Base-by-base conservation (phyloP, 2,888 invertebrate species). In the Coenonympha arcania region DNA sequence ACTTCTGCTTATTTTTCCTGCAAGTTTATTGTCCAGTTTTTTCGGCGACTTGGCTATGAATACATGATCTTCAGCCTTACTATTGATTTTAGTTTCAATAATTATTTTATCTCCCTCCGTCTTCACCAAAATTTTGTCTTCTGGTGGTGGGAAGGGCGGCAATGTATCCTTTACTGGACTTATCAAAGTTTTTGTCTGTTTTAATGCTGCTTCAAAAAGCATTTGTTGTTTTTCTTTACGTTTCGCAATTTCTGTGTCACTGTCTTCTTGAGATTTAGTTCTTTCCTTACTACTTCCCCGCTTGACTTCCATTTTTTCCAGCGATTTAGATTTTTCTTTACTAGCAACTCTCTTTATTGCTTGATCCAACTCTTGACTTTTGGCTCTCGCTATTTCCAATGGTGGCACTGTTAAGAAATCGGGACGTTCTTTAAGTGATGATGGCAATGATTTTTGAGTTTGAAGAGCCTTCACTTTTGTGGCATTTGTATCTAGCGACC, bases 1-100 rank as follows among this genome's bases (percentile, higher is more conserved):
- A 63, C 90, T 90, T 50, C 89, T 86, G 64, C 90, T 90, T 5
- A 83, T 79, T 66, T 89, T 89, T 36, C 88, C 88, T 11, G 76
- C 77, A 41, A 89, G 60, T 52, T 89, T 89, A 46, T 87, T 88
- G 61, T 92, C 92, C 4, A 92, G 71, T 63, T 92, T 91, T 54
- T 92, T 90, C 0, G 92, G 92, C 2, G 91, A 90, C 66, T 92
- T 92, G 0, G 92, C 92, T 61, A 92, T 92, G 49, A 92, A 88
- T 4, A 92, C 92, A 54, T 92, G 92, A 73, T 92, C 92, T 69
- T 92, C 92, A 0, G 89, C 92, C 67, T 92, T 92, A 42, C 91
- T 92, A 57, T 88, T 91, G 30, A 92, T 92, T 74, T 92, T 92
- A 4, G 92, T 89, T 73, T 92, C 92, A 54, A 90, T 90, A 9